A percentile compares a stretch with the other conserved stretches of the same genome.
phyloP scores from a whole-genome alignment of 2,888 invertebrate species.

The Hypomecis atomaria region DNA sequence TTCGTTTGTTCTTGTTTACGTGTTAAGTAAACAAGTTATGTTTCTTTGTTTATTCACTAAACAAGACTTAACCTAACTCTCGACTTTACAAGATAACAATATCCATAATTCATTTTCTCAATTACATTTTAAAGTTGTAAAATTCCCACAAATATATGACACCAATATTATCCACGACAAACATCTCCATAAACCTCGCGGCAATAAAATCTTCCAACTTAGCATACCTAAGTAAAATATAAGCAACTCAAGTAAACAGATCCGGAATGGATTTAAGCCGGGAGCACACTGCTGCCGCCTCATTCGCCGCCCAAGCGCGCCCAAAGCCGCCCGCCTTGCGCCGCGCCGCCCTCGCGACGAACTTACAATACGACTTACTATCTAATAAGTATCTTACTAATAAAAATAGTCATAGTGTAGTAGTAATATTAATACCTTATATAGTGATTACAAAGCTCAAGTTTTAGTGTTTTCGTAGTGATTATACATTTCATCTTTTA shows the following conservation, averaged over 20 bases:
- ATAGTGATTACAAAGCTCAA: conserved; percentile 1
- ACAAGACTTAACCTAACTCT: neutral
- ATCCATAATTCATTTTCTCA: neutral
- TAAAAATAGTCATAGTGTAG: conserved; percentile 8
- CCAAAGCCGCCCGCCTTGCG: conserved; percentile 67
- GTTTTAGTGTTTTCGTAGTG: conserved; percentile 16
- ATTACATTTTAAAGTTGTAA: no score
- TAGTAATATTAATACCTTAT: neutral
- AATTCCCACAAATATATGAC: no score
- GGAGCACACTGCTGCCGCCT: conserved; percentile 44
- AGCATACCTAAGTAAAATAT: conserved; percentile 4
- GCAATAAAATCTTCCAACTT: conserved; percentile 1
- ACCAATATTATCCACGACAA: neutral
- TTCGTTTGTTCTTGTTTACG: no score
- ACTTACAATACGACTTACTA: conserved; percentile 20
- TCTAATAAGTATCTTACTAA: neutral
- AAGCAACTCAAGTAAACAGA: conserved; percentile 17
- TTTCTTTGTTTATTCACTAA: no score
- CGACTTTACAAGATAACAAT: neutral
- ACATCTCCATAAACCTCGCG: conserved; percentile 5
- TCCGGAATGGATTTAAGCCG: conserved; percentile 50
- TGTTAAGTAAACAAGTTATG: no score
- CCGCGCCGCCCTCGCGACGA: conserved; percentile 41
- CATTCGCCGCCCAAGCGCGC: conserved; percentile 66
- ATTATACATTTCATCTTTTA: neutral